Conservation (phyloP, 2,888 invertebrate species). For the Drosophila subsilvestris region DNA sequence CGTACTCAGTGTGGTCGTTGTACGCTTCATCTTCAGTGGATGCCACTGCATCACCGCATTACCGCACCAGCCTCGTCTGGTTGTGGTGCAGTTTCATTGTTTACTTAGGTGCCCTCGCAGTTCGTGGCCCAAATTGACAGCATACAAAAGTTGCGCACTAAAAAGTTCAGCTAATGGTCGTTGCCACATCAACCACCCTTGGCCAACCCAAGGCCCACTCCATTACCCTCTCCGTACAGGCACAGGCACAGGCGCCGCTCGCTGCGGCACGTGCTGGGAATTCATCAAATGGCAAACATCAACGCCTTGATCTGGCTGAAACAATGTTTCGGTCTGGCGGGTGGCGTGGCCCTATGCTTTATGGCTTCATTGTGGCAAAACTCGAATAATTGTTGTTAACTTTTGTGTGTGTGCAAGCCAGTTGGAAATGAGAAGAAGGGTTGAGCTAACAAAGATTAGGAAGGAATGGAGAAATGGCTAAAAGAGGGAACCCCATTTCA, state of each 20-base stretch:
- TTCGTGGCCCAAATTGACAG: conserved; percentile 33
- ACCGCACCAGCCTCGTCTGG: not conserved
- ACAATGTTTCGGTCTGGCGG: conserved; percentile 1
- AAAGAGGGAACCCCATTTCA: not conserved
- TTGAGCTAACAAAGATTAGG: not conserved
- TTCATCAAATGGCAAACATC: conserved; percentile 32
- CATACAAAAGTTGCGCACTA: conserved; percentile 62
- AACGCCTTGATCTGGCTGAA: conserved; percentile 3
- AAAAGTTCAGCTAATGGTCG: conserved; percentile 65
- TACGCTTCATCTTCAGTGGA: too few relatives aligned
- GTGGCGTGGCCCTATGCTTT: conserved; percentile 24
- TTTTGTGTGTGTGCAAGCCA: conserved; percentile 21
- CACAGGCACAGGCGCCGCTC: not conserved
- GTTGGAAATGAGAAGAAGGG: not conserved
- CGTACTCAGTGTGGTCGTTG: not conserved
- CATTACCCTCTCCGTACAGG: not conserved
- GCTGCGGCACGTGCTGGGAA: conserved; percentile 29
- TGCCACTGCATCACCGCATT: not conserved
- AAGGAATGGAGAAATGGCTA: not conserved
- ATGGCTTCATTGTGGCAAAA: conserved; percentile 54
- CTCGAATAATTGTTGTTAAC: conserved; percentile 62
- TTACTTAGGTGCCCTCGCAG: conserved; percentile 32
- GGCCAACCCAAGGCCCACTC: not conserved
- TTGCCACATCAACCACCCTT: conserved; percentile 15
- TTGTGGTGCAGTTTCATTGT: conserved; percentile 29